phyloP scores from a whole-genome alignment of 2,113 vertebrate species.

The Amphilophus citrinellus region DNA sequence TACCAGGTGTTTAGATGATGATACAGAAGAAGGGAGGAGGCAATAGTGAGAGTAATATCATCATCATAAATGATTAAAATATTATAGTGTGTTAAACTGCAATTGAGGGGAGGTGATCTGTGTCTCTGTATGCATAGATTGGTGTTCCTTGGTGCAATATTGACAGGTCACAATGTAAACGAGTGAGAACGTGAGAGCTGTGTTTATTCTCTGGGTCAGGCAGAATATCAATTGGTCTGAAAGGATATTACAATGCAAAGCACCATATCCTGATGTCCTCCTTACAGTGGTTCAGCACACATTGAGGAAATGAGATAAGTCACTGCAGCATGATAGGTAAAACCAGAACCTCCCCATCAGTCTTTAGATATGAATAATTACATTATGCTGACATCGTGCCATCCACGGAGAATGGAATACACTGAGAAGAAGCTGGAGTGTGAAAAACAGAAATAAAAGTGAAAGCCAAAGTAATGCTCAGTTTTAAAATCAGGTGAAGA shows the following conservation, averaged over 20 bases:
- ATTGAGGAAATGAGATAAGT: constrained; percentile 53
- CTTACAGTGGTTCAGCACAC: constrained; percentile 32
- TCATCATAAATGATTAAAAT: constrained; percentile 44
- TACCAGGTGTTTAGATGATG: constrained; percentile 54
- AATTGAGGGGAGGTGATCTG: constrained; percentile 31
- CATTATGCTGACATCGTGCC: constrained; percentile 10
- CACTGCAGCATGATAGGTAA: constrained; percentile 41
- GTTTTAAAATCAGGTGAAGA: neutral
- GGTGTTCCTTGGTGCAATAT: constrained; percentile 11
- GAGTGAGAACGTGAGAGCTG: constrained; percentile 27
- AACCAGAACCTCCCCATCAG: constrained; percentile 30
- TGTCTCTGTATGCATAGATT: neutral
- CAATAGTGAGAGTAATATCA: constrained; percentile 36
- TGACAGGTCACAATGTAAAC: constrained; percentile 34
- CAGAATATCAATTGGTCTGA: constrained; percentile 59
- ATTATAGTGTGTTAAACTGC: constrained; percentile 22
- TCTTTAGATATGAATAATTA: constrained; percentile 55
- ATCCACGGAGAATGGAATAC: neutral
- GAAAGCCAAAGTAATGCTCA: neutral
- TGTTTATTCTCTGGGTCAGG: constrained; percentile 10
- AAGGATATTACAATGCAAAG: constrained; percentile 52
- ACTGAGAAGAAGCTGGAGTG: neutral
- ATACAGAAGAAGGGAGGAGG: constrained; percentile 36
- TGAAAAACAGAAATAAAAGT: neutral
- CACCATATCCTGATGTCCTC: constrained; percentile 16